Evolutionary conservation across 2,113 vertebrate species (phyloP), one percentile per base, ranked within the genome.

Genomic region (Varanus komodoensis): DNA sequence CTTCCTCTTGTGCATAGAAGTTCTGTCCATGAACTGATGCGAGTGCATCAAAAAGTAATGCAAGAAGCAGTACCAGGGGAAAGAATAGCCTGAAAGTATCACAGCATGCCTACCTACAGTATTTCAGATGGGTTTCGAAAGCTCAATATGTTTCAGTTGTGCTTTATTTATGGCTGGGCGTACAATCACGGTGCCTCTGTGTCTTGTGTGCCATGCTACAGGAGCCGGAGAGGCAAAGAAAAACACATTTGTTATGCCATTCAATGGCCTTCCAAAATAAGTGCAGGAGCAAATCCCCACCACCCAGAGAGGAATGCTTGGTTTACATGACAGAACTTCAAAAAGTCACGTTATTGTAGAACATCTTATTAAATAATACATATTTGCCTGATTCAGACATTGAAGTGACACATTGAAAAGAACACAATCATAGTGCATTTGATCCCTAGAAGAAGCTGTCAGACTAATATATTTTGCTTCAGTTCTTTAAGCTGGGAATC

Each of bases 101-200:
- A 82, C 82, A 93, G 79, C 15, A 91, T 29, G 74, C 91, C 87
- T 87, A 90, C 1, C 11, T 32, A 90, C 87, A 90, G 87, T 57
- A 27, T 71, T 90, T 90, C 67, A 86, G 92, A n/a, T 79, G 77
- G 91, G 88, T 81, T 87, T 91, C 89, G 80, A 14, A 84, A 94
- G 85, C 90, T 88, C 64, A 89, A 52, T 92, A 82, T 89, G 50
- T 82, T 91, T 96, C 27, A 38, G 88, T 97, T 97, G 97, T 97
- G 96, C 96, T 98, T 98, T 92, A 91, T 91, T 94, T 96, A 92
- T 96, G 93, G 95, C 93, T 89, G 81, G 87, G 93, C 93, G 92
- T 93, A 95, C 92, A 95, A 94, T 94, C 89, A 92, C 86, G 88
- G 91, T 95, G 93, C 94, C 11, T 54, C 78, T 92, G 84, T 93